Evolutionary conservation across 1,140 invertebrate genomes (phyloP), one percentile per base, ranked within the genome.

Genomic region (Teleopsis dalmanni): DNA sequence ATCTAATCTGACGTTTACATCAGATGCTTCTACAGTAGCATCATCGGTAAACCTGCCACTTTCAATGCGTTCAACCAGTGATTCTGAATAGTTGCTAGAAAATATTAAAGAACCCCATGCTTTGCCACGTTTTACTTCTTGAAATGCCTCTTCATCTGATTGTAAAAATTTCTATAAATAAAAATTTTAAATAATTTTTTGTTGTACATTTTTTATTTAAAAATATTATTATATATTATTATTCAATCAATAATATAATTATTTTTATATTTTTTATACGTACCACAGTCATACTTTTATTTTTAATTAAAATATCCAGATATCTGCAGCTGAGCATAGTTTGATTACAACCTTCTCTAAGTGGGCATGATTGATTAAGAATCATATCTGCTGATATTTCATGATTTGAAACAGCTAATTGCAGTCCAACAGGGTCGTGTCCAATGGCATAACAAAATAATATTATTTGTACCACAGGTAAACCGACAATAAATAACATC

Each of bases 381-480:
- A 73, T 70, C 53, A 75, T 77, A 54, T 76, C 79, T 25, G 70
- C 74, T 48, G 77, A 76, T 55, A 84, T 72, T 72, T 95, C 91
- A 49, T 87, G 73, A 73, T 95, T 94, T 27, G 95, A 85, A 37
- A 95, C 79, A 1, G 85, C 91, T 41, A 98, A 70, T 50, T 81
- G 82, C 3, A 97, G 75, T 16, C 85, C 83, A 31, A 80, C 78
- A 0, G 94, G 93, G 62, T 94, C 88, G 53, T 87, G 84, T 13
- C 94, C 94, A 53, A 98, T 94, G 19, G 93, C 90, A 38, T 95
- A 65, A 72, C 94, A 97, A 75, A 97, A 98, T 6, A 98, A 75
- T 22, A 95, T 79, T 51, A 95, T 93, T 78, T 98, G 91, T 45
- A 91, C 82, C 1, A 92, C 82, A 1, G 94, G 94, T 38, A 98